Conservation (phyloP, 2,888 invertebrate genomes). For the Myathropa florea region DNA sequence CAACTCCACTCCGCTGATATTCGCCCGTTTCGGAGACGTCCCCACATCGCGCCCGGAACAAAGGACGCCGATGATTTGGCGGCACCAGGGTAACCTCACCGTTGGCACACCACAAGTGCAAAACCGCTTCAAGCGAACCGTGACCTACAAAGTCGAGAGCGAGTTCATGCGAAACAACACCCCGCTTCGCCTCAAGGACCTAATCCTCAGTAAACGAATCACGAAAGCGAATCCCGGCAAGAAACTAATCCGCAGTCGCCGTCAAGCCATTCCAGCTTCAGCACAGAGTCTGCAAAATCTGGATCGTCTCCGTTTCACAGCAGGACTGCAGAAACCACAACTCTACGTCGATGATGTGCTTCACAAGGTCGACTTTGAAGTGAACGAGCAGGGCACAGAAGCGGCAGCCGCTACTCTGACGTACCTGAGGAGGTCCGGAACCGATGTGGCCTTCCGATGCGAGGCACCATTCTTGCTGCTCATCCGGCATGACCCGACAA, state of each 20-base stretch:
- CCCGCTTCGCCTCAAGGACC: slow-evolving; percentile 73
- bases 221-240: slow-evolving; percentile 73
- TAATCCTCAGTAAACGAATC: slow-evolving; percentile 74
- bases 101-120: not conserved
- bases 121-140: slow-evolving; percentile 63
- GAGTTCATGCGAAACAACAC: slow-evolving; percentile 42
- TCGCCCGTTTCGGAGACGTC: slow-evolving; percentile 58
- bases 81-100: slow-evolving; percentile 18
- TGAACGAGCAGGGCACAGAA: slow-evolving; percentile 85
- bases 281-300: slow-evolving; percentile 61
- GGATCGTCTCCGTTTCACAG: slow-evolving; percentile 54
- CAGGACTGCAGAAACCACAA: slow-evolving; percentile 78
- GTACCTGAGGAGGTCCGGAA: slow-evolving; percentile 82
- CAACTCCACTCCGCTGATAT: slow-evolving; percentile 64
- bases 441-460: slow-evolving; percentile 81
- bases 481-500: slow-evolving; percentile 84
- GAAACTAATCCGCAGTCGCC: slow-evolving; percentile 66
- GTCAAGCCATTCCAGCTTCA: slow-evolving; percentile 45
- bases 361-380: slow-evolving; percentile 84
- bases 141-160: slow-evolving; percentile 73
- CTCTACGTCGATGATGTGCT: slow-evolving; percentile 83
- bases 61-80: not conserved
- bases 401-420: slow-evolving; percentile 85
- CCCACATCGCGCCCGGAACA: not conserved
- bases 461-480: slow-evolving; percentile 87